Evolutionary conservation across 2,113 vertebrate genomes (phyloP).

Genomic region (Diglossa brunneiventris): DNA sequence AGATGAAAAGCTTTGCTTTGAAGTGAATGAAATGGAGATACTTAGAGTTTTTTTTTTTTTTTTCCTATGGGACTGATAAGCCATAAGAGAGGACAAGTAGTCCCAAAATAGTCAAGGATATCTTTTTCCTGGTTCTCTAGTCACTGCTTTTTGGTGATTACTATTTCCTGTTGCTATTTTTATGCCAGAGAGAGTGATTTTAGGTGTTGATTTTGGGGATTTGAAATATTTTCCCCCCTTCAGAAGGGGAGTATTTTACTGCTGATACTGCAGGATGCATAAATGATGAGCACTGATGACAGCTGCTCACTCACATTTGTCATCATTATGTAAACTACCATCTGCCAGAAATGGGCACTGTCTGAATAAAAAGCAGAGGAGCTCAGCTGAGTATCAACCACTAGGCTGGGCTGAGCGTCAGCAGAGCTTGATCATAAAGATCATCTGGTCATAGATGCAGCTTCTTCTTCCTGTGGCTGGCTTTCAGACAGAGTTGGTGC

Average conservation of each 20-base stretch:
- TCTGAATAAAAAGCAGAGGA: not conserved
- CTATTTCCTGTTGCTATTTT: not conserved
- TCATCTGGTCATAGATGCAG: not conserved
- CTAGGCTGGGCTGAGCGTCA: not conserved
- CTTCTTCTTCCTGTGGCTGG: not conserved
- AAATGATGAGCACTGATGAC: constrained; percentile 25
- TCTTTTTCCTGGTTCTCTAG: not conserved
- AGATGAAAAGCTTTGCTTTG: not conserved
- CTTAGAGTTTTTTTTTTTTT: not conserved
- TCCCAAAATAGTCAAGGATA: not conserved
- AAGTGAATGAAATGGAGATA: not conserved
- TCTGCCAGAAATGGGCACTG: constrained; percentile 12
- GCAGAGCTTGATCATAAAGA: not conserved
- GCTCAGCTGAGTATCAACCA: not conserved
- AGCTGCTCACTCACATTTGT: constrained; percentile 58
- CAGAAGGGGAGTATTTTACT: not conserved
- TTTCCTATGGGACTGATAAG: not conserved
- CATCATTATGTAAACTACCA: constrained; percentile 44
- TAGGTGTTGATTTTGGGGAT: not conserved
- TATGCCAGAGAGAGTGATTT: not conserved
- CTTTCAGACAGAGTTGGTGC: not conserved
- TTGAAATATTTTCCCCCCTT: not conserved
- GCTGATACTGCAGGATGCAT: not conserved
- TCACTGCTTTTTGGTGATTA: not conserved
- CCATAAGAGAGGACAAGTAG: not conserved